Evolutionary conservation across 2,888 invertebrate genomes (phyloP).

Genomic region (Diabrotica balteata): DNA sequence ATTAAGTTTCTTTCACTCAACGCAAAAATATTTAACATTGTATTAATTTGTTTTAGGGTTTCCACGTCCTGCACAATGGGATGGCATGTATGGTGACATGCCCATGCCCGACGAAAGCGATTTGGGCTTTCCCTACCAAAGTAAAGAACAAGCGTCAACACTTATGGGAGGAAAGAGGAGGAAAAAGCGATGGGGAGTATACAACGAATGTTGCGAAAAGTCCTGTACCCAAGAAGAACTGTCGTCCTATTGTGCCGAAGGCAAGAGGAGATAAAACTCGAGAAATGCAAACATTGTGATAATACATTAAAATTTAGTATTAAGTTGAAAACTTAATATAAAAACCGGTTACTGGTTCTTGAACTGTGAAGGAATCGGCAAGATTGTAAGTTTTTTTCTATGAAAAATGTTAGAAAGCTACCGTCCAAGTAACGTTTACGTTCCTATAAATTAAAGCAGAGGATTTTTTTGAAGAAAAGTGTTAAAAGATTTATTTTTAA

Average conservation of each 20-base stretch:
- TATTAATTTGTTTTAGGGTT: conserved; percentile 33
- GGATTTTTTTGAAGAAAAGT: no score
- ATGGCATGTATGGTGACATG: conserved; percentile 50
- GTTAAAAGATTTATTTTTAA: no score
- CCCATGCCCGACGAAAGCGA: conserved; percentile 33
- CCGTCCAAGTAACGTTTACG: not conserved
- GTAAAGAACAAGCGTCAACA: conserved; percentile 43
- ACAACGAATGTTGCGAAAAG: conserved; percentile 55
- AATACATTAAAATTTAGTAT: conserved; percentile 19
- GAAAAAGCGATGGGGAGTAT: conserved; percentile 47
- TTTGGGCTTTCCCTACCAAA: conserved; percentile 43
- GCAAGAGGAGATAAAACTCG: conserved; percentile 1
- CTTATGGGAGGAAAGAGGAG: conserved; percentile 44
- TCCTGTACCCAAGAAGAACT: conserved; percentile 52
- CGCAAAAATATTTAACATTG: not conserved
- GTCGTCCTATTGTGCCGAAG: conserved; percentile 48
- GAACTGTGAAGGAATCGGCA: not conserved
- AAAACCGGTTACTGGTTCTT: conserved; percentile 5
- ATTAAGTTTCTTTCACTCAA: no score
- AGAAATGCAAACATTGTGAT: conserved; percentile 17
- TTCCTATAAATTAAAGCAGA: no score
- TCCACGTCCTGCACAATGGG: conserved; percentile 36
- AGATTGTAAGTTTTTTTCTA: conserved; percentile 2
- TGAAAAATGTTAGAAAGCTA: conserved; percentile 5
- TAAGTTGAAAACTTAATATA: conserved; percentile 15